Evolutionary conservation across 2,888 invertebrate species (phyloP), one percentile per base, ranked within the genome.

Genomic region (Acanthosoma haemorrhoidale): DNA sequence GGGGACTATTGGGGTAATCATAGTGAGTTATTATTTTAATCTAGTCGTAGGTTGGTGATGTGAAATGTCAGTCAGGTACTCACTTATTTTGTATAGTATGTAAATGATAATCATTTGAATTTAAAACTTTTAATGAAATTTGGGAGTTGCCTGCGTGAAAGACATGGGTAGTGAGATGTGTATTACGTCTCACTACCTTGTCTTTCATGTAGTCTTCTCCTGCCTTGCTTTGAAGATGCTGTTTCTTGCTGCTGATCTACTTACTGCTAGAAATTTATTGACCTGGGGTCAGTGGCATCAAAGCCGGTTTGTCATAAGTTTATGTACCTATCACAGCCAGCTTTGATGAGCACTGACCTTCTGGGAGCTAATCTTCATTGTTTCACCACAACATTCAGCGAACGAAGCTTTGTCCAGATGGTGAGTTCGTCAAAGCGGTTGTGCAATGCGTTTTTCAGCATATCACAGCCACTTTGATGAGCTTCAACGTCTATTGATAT

Each of bases 391-490:
- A 13, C 16, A 6, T 4, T 36, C 61, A 21, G 18, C 61, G 8
- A 4, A 4, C 5, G 4, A 16, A 41, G 3, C 4, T 4, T 36
- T 34, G 32, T 61, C 38, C 1, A 21, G 36, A 16, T 64, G 64
- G 64, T 64, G 74, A 83, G 83, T 83, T 86, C 87, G 86, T 90
- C 91, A 91, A 92, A 89, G 88, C 87, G 91, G 91, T 85, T 86
- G 92, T 92, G 92, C 89, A 88, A 88, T 89, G 86, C 84, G 78
- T 76, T 73, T 60, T 72, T 81, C 2, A 29, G 87, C 93, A 91
- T 93, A 94, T 94, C 94, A 94, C 94, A 94, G 94, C 94, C 93
- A 92, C 91, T 94, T 94, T 94, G 93, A 92, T 91, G 90, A 90
- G 88, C 88, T 89, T 84, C 87, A 70, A 73, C 66, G 25, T 21